These are phyloP conservation scores for Strix aluco DNA, from an alignment of 2,113 vertebrate species.

Conservation along the genomic window DNA sequence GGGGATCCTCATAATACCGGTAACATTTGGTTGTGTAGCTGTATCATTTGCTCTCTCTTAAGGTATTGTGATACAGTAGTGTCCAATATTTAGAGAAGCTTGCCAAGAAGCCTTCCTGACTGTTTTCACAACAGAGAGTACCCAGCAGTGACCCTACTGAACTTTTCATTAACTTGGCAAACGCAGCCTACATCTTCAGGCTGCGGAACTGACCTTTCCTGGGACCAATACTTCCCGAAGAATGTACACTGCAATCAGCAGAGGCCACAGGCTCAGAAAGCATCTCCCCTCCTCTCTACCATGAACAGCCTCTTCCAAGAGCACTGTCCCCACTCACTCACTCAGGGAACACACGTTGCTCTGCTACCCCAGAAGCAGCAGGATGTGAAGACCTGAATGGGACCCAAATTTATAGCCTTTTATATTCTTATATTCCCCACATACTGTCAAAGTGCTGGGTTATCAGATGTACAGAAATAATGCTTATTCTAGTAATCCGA, in stretches of 20 bases:
- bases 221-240: neutral
- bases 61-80: fast-evolving
- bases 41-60: neutral
- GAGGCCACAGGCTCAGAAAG: neutral
- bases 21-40: neutral
- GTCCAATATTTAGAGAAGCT: neutral
- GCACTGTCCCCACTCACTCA: neutral
- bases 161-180: neutral
- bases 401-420: neutral
- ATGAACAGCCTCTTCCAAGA: neutral
- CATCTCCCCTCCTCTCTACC: neutral
- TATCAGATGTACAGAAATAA: neutral
- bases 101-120: neutral
- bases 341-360: fast-evolving
- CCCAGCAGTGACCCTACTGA: neutral
- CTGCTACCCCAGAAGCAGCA: neutral
- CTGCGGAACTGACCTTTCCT: neutral
- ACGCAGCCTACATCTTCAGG: neutral
- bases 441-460: neutral
- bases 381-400: neutral
- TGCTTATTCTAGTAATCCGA: neutral
- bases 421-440: neutral
- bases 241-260: fast-evolving
- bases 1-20: neutral
- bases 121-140: neutral